Conservation (phyloP, 2,113 vertebrate species). For the Nothocercus julius region DNA sequence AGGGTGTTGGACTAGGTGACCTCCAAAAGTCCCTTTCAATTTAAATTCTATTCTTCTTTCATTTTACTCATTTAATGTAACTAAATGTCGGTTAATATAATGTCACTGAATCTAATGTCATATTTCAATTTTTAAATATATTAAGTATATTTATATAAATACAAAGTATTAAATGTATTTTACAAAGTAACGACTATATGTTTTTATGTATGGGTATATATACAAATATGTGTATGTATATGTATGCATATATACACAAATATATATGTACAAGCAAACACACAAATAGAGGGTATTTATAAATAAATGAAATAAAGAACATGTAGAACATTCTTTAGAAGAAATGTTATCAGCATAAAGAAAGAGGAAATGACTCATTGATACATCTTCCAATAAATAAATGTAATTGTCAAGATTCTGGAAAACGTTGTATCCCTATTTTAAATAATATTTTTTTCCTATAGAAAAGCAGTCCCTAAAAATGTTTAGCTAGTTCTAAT, state of each 20-base stretch:
- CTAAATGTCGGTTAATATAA: not conserved
- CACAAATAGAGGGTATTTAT: no score
- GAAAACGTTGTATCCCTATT: not conserved
- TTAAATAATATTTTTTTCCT: not conserved
- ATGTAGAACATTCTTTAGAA: not conserved
- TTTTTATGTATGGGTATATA: not conserved
- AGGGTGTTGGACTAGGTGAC: not conserved
- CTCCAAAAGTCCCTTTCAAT: not conserved
- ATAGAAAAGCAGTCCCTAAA: not conserved
- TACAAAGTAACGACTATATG: not conserved
- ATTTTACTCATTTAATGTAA: not conserved
- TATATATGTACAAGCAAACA: not conserved
- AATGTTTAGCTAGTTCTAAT: not conserved
- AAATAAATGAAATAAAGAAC: not conserved
- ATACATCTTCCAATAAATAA: not conserved
- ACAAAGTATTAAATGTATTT: not conserved
- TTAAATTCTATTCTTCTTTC: not conserved
- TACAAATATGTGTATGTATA: not conserved
- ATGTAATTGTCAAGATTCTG: not conserved
- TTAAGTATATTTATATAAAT: no score
- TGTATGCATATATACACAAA: not conserved
- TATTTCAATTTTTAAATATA: not conserved
- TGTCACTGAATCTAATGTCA: not conserved
- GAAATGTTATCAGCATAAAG: not conserved
- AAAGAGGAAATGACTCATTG: not conserved